These are phyloP conservation scores for Chydorus sphaericus DNA, from an alignment of 2,888 invertebrate species.

Conservation along the genomic window DNA sequence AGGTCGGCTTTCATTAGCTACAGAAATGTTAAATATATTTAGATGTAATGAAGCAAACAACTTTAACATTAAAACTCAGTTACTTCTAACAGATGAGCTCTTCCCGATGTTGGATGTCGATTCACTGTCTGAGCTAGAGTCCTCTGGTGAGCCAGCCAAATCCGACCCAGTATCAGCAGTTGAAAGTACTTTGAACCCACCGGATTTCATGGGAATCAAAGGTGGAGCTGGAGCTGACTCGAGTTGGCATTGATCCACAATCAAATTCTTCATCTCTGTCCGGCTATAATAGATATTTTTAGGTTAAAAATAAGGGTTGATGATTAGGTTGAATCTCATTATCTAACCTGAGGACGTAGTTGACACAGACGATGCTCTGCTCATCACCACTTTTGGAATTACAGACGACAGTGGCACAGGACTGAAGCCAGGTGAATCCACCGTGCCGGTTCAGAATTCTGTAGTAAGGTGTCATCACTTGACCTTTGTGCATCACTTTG, in stretches of 20 bases:
- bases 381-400: conserved; percentile 91
- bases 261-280: conserved; percentile 73
- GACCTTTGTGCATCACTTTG: conserved; percentile 90
- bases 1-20: background rate
- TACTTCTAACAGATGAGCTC: background rate
- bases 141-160: background rate
- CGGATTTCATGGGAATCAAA: conserved; percentile 4
- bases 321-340: background rate
- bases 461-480: conserved; percentile 90
- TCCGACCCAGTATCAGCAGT: background rate
- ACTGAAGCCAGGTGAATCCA: conserved; percentile 93
- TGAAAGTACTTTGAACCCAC: conserved; percentile 2
- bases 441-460: conserved; percentile 91
- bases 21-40: no score
- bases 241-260: conserved; percentile 86
- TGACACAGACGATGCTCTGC: conserved; percentile 92
- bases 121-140: background rate
- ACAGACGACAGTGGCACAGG: conserved; percentile 91
- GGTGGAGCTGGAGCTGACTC: conserved; percentile 43
- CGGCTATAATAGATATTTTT: conserved; percentile 41
- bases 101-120: background rate
- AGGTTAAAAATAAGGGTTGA: background rate
- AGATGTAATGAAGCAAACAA: no score
- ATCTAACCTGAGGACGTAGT: conserved; percentile 86
- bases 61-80: no score